Base-by-base conservation (phyloP, 1,140 invertebrate species). In the Caenorhabditis inopinata region DNA sequence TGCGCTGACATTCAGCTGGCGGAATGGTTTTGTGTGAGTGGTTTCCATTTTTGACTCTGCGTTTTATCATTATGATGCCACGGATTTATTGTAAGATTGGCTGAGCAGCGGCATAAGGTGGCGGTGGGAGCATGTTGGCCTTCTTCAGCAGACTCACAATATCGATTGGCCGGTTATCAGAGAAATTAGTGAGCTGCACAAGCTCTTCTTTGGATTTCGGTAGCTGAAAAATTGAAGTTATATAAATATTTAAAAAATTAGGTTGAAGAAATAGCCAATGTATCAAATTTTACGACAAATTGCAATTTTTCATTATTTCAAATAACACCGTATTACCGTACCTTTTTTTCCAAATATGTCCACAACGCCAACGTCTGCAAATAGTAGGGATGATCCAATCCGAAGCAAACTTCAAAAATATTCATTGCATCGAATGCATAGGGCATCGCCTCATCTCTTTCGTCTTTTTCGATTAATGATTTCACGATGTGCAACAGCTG, bases 361-460 rank as follows among this genome's bases (percentile, higher is more conserved):
- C 83, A 84, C 5, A 84, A 51, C 1, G 83, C 83, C 14, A 84
- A 51, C 7, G 83, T 84, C 47, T 84, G 83, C 7, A 84, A 58
- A 25, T 84, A 84, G 46, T 84, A 84, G 2, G 83, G 83, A 75
- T 84, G 83, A 27, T 84, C 79, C 47, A 84, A 74, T 46, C 83
- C 83, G 25, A 84, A 84, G 48, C 82, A 84, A 18, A 84, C 80
- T 62, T 84, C 83, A 27, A 84, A 84, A 42, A 84, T 84, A 74
- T 73, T 82, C 83, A 84, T 84, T 2, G 83, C 83, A 29, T 84
- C 83, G 53, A 83, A 84, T 32, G 83, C 82, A 47, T 84, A 84
- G 14, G 73, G 49, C 45, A 84, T 74, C 0, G 83, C 83, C 48
- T 84, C 83, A 16, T 75, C 49, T 32, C 83, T 48, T 14, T 84